Percentiles rank a stretch among this genome's conserved stretches.
These are phyloP conservation scores for Salvelinus fontinalis DNA, from an alignment of 2,113 vertebrate species.

Conservation along the genomic window DNA sequence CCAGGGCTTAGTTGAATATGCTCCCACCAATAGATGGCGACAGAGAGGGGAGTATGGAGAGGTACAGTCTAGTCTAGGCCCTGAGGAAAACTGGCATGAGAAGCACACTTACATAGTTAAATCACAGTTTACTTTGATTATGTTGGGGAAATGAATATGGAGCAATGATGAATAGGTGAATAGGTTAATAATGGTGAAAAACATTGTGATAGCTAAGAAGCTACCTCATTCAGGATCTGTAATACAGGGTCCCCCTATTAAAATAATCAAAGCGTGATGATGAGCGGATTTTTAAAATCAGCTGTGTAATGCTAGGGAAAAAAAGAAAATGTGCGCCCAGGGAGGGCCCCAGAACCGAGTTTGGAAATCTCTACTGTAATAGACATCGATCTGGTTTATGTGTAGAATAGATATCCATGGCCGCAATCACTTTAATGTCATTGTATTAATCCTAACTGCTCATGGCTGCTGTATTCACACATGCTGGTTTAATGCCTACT, in stretches of 20 bases:
- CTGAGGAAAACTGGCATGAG: slow-evolving; percentile 1
- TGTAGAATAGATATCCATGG: neutral
- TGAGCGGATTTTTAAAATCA: too few relatives aligned
- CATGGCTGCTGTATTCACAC: too few relatives aligned
- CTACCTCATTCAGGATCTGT: neutral
- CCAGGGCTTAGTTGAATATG: slow-evolving; percentile 36
- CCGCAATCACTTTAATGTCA: neutral
- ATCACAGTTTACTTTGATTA: slow-evolving; percentile 13
- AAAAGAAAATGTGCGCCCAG: too few relatives aligned
- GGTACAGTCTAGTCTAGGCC: neutral
- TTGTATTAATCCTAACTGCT: too few relatives aligned
- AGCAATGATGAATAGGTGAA: neutral
- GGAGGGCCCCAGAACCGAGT: too few relatives aligned
- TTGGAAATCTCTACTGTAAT: neutral
- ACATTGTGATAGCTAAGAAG: neutral
- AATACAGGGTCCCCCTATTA: too few relatives aligned
- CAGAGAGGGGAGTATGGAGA: slow-evolving; percentile 53
- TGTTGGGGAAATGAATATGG: neutral
- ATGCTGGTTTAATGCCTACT: too few relatives aligned
- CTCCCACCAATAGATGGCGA: slow-evolving; percentile 76
- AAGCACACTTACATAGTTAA: neutral
- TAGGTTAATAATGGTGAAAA: neutral
- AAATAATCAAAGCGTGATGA: too few relatives aligned
- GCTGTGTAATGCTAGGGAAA: too few relatives aligned
- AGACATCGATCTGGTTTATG: neutral